phyloP scores from a whole-genome alignment of 2,113 vertebrate genomes.

The Steatornis caripensis region DNA sequence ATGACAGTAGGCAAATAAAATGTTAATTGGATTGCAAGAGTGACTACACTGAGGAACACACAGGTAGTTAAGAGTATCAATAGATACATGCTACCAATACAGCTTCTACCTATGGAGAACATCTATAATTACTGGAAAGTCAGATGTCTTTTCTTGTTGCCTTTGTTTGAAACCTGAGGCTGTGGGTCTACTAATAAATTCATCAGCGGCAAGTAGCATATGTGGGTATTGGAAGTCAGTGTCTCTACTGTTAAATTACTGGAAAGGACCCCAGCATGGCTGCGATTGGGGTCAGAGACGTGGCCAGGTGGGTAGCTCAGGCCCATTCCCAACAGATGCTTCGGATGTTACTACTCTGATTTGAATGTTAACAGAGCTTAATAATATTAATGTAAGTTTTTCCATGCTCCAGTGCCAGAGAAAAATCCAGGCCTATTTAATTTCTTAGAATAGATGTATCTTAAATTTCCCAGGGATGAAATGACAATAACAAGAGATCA shows the following conservation, averaged over 20 bases:
- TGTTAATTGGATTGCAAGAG: background rate
- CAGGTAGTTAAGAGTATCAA: background rate
- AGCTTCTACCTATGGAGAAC: background rate
- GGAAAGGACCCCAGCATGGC: background rate
- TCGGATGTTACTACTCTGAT: background rate
- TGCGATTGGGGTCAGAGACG: accelerated
- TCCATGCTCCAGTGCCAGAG: background rate
- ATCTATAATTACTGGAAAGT: background rate
- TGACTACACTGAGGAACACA: background rate
- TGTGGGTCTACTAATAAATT: background rate
- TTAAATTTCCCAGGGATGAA: background rate
- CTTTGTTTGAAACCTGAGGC: background rate
- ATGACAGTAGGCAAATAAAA: background rate
- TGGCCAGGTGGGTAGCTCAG: accelerated
- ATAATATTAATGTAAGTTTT: background rate
- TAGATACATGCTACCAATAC: background rate
- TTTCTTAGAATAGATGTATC: background rate
- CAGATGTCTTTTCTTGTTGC: background rate
- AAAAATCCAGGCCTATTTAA: background rate
- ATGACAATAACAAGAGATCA: background rate
- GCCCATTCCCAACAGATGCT: background rate
- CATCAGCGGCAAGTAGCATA: background rate
- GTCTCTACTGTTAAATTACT: background rate
- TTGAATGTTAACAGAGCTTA: background rate
- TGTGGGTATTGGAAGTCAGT: background rate